Conservation (phyloP, 37 sponge, comb jelly and placozoan genomes). For the Eunapius fragilis region DNA sequence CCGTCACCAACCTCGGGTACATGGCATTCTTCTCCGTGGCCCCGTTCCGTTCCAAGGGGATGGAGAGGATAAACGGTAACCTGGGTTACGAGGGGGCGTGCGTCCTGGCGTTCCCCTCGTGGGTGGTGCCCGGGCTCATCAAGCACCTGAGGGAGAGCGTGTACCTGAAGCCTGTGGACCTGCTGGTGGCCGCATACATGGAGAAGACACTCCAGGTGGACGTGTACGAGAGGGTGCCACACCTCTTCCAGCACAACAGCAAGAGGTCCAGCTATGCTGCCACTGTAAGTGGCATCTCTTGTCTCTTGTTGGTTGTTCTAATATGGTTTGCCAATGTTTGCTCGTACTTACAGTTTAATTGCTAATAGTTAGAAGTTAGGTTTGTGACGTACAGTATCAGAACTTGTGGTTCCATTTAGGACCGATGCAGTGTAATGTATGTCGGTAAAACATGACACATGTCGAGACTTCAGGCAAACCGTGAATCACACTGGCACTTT, state of each 20-base stretch:
- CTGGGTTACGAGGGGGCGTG: not conserved
- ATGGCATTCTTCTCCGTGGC: not conserved
- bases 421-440: too few species aligned
- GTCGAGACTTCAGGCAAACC: too few species aligned
- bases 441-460: too few species aligned
- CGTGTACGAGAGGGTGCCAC: constrained; percentile 31
- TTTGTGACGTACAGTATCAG: too few species aligned
- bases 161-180: not conserved
- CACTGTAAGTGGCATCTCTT: constrained; percentile 11
- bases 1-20: not conserved
- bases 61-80: not conserved
- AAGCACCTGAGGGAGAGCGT: not conserved
- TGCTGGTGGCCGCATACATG: not conserved
- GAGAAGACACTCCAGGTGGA: not conserved
- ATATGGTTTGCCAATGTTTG: too few species aligned
- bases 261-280: constrained; percentile 15
- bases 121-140: not conserved
- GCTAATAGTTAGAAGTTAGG: too few species aligned
- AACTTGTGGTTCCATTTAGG: too few species aligned
- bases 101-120: not conserved
- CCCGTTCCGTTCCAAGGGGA: not conserved
- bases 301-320: too few species aligned
- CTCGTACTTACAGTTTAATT: too few species aligned
- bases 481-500: too few species aligned
- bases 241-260: constrained; percentile 40